Conservation (phyloP, 92 coral and sea anemone species). For the Porites cylindrica region DNA sequence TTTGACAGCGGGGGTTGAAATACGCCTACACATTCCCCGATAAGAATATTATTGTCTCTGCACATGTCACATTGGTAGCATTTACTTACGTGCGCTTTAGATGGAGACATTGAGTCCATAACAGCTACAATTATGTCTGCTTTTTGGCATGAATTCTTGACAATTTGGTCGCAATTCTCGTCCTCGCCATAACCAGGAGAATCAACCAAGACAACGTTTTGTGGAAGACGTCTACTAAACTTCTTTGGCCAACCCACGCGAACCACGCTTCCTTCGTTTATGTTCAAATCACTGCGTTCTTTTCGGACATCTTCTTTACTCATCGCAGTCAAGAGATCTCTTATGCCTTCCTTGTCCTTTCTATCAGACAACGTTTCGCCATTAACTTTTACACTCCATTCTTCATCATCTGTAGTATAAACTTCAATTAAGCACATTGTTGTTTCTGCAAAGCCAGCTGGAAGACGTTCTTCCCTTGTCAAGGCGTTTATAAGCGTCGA, state of each 20-base stretch:
- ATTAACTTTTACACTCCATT: background rate
- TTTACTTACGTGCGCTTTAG: background rate
- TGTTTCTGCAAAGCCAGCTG: background rate
- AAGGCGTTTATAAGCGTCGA: slow-evolving; percentile 14
- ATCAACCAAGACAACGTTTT: background rate
- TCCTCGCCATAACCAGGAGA: background rate
- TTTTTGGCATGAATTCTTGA: background rate
- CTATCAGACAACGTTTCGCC: too few relatives aligned
- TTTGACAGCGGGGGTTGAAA: too few relatives aligned
- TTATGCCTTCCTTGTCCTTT: background rate
- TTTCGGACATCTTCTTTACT: too few relatives aligned
- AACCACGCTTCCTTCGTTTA: background rate
- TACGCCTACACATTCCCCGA: too few relatives aligned
- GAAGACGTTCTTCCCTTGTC: background rate
- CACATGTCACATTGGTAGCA: background rate
- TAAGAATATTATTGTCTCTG: too few relatives aligned
- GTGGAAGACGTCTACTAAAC: background rate
- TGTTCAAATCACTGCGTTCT: background rate
- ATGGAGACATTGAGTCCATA: background rate
- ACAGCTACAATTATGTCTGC: slow-evolving; percentile 20
- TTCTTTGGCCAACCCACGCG: background rate
- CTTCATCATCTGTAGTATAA: background rate
- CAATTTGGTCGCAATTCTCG: background rate
- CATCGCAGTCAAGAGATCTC: background rate
- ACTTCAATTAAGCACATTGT: slow-evolving; percentile 8